Evolutionary conservation across 35 echinoderm and acorn worm species (phyloP), one percentile per base, ranked within the genome.

Genomic region (Amphiura filiformis): DNA sequence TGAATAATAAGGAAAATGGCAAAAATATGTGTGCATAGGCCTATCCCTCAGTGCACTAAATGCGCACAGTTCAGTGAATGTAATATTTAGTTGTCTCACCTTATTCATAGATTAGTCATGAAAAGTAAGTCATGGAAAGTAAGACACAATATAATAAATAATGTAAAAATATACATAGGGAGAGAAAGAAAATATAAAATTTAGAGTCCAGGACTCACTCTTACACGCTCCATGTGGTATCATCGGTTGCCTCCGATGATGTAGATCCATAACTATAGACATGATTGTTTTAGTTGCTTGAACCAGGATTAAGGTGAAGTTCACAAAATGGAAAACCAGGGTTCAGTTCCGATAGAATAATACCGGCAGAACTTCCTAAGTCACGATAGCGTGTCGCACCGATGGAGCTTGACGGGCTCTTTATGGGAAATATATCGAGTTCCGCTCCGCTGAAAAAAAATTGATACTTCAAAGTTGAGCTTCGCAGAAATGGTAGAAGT

Each of bases 381-480:
- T 70, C 61, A 70, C 61, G 61, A 13, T 20, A 13, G 61, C 61
- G 61, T 70, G 61, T 70, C 61, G 61, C 61, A n/a, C 61, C 28
- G 61, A 70, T 70, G 17, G 26, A 70, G 61, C 61, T 30, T 70
- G 61, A 70, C 61, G 61, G 61, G 28, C 7, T 70, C 15, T 18
- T 70, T 26, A 70, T 70, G 26, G 61, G 61, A 70, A 70, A 70
- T 70, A 11, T 70, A 70, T 47, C 61, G 61, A 70, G 61, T 70
- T 70, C 61, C 61, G 61, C 61, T 70, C 61, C 61, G 61, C 26
- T 70, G 61, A 18, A 4, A 70, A 18, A 4, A 70, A 15, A n/a
- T 3, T n/a, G 61, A 70, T 70, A 70, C 61, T 70, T 70, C 1
- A 2, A 4, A 30, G 61, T n/a, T 70, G 61, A 70, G 26, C 61